A percentile compares a stretch with the other conserved stretches of the same genome.
Conservation (phyloP, 1,140 invertebrate genomes). For the Periplaneta americana region DNA sequence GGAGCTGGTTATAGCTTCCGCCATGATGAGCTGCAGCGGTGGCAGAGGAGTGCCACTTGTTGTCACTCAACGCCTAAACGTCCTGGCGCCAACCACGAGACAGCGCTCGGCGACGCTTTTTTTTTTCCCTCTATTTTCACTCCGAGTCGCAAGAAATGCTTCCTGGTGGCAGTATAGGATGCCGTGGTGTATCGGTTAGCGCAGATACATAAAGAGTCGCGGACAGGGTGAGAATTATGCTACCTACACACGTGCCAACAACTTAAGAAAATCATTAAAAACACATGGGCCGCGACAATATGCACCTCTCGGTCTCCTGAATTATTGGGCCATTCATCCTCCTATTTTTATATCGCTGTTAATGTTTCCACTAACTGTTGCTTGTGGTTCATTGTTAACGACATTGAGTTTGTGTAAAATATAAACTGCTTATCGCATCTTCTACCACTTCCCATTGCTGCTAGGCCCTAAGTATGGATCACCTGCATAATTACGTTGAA, state of each 20-base stretch:
- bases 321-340: too few relatives aligned
- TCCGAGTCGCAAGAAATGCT: not conserved
- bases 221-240: not conserved
- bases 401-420: too few relatives aligned
- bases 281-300: not conserved
- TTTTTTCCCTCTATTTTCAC: not conserved
- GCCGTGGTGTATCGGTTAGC: too few relatives aligned
- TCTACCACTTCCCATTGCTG: too few relatives aligned
- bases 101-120: not conserved
- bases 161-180: not conserved
- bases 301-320: not conserved
- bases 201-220: too few relatives aligned
- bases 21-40: not conserved
- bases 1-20: too few relatives aligned
- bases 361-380: too few relatives aligned
- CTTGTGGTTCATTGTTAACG: too few relatives aligned
- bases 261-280: not conserved
- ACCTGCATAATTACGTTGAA: too few relatives aligned
- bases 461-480: too few relatives aligned
- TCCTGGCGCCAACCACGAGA: not conserved
- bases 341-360: too few relatives aligned
- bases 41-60: not conserved
- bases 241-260: not conserved
- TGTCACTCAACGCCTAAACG: not conserved
- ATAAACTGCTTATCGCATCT: too few relatives aligned